phyloP scores from a whole-genome alignment of 2,888 invertebrate species.

The Frankliniella intonsa region DNA sequence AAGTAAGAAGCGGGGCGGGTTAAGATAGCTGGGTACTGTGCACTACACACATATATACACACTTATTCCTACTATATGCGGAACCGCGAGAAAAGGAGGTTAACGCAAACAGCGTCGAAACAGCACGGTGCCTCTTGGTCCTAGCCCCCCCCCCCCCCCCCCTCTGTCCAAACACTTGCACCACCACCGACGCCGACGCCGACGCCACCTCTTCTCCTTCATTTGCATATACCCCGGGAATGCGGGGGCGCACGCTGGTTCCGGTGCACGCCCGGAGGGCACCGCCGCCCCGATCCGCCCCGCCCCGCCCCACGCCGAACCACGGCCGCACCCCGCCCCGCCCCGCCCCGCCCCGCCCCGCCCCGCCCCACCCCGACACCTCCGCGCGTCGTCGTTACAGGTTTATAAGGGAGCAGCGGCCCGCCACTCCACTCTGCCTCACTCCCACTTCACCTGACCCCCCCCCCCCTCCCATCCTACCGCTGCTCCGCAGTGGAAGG shows the following conservation, averaged over 20 bases:
- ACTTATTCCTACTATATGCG: no score
- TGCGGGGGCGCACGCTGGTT: constrained; percentile 11
- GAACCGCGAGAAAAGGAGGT: not conserved
- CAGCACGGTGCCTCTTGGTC: not conserved
- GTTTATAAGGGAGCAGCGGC: constrained; percentile 15
- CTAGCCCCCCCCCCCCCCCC: not conserved
- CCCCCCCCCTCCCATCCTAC: not conserved
- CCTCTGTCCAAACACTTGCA: not conserved
- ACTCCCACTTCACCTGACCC: not conserved
- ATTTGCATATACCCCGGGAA: constrained; percentile 19
- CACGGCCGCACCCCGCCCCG: not conserved
- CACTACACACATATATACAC: not conserved
- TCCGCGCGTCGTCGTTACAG: constrained; percentile 21
- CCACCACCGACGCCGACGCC: no score
- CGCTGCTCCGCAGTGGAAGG: not conserved
- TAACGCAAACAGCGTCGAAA: constrained; percentile 9
- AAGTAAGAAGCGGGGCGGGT: no score
- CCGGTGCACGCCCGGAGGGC: constrained; percentile 20
- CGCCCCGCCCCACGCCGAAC: not conserved
- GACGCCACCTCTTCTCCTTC: not conserved
- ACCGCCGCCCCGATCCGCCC: not conserved
- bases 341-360: not conserved
- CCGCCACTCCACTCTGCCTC: not conserved
- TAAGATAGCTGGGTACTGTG: not conserved
- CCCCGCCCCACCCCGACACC: not conserved